phyloP scores from a whole-genome alignment of 2,888 invertebrate species.

The Drosophila prolongata region DNA sequence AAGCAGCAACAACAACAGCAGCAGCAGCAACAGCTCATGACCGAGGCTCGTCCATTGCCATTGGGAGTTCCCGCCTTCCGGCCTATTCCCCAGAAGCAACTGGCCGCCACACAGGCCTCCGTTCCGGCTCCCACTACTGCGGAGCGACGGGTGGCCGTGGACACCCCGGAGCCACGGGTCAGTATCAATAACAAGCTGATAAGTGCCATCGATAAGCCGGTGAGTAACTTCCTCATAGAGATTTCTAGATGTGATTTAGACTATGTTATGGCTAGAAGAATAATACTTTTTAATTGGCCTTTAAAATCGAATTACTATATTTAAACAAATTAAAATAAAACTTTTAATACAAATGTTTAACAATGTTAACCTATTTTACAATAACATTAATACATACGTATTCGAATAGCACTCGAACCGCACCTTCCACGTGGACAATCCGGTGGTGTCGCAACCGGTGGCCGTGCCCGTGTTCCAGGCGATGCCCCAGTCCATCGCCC shows the following conservation, averaged over 20 bases:
- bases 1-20: slow-evolving; percentile 22
- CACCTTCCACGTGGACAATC: slow-evolving; percentile 80
- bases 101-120: slow-evolving; percentile 31
- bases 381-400: neutral
- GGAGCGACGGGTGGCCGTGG: slow-evolving; percentile 79
- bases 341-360: too few relatives aligned
- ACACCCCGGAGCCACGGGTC: slow-evolving; percentile 73
- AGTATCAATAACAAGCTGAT: slow-evolving; percentile 79
- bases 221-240: slow-evolving; percentile 31
- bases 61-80: slow-evolving; percentile 91
- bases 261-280: neutral
- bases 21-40: slow-evolving; percentile 74
- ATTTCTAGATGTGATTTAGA: neutral
- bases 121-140: slow-evolving; percentile 47
- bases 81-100: slow-evolving; percentile 88
- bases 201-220: slow-evolving; percentile 65
- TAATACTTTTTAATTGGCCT: too few relatives aligned
- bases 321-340: too few relatives aligned
- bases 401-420: slow-evolving; percentile 71
- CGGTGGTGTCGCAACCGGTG: slow-evolving; percentile 72
- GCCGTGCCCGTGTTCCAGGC: slow-evolving; percentile 85
- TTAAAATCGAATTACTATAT: too few relatives aligned
- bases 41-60: slow-evolving; percentile 86
- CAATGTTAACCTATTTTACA: too few relatives aligned
- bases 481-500: slow-evolving; percentile 85